These are phyloP conservation scores for Clarias macrocephalus DNA, from an alignment of 2,113 vertebrate genomes.

Conservation along the genomic window DNA sequence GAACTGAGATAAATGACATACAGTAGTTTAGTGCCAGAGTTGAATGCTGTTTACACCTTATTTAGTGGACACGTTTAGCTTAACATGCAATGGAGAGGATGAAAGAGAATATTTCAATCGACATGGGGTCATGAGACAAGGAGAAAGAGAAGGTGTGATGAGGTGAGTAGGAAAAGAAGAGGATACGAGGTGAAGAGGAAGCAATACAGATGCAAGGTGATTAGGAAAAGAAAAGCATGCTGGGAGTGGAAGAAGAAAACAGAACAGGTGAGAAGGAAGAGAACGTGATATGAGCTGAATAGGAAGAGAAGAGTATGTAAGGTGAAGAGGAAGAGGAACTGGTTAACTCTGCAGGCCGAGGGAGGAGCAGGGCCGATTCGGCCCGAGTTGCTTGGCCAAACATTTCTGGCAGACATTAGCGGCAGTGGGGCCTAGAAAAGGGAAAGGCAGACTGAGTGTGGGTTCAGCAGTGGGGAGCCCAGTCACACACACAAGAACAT, in stretches of 20 bases:
- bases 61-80: neutral
- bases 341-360: constrained; percentile 16
- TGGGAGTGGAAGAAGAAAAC: neutral
- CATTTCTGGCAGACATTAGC: constrained; percentile 72
- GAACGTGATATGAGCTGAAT: neutral
- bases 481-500: constrained; percentile 1
- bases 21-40: neutral
- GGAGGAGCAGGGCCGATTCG: constrained; percentile 56
- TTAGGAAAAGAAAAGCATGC: neutral
- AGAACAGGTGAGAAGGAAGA: neutral
- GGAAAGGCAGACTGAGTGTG: constrained; percentile 58
- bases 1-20: neutral
- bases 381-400: constrained; percentile 56
- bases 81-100: neutral
- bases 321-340: neutral
- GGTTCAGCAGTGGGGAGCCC: constrained; percentile 39
- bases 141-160: neutral
- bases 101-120: neutral
- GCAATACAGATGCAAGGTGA: neutral
- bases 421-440: constrained; percentile 68
- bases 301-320: neutral
- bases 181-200: neutral
- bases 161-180: neutral
- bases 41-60: neutral
- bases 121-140: neutral